Conservation (phyloP, 1,140 invertebrate species). For the Drosophila ercepeae region DNA sequence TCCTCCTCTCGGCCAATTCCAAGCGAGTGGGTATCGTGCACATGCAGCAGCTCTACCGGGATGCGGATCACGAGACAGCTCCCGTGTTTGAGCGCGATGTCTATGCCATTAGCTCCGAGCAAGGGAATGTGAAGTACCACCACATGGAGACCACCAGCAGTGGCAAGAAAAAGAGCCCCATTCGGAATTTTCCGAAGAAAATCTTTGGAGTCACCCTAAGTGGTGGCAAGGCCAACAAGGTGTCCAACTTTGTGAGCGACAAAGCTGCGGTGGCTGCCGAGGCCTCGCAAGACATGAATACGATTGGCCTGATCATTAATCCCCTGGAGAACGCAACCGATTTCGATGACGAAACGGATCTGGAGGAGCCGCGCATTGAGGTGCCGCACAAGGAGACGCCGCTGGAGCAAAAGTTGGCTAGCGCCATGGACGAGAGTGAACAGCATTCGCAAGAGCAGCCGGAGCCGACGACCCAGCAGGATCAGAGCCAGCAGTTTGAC, state of each 20-base stretch:
- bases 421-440: conserved; percentile 69
- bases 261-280: conserved; percentile 46
- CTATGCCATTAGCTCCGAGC: conserved; percentile 93
- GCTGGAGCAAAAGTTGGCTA: conserved; percentile 60
- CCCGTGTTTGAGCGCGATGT: conserved; percentile 86
- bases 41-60: conserved; percentile 90
- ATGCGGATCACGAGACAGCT: conserved; percentile 84
- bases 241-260: conserved; percentile 80
- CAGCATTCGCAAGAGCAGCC: not conserved
- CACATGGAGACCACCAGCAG: conserved; percentile 84
- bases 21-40: conserved; percentile 94
- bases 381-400: conserved; percentile 59
- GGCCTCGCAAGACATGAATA: conserved; percentile 63
- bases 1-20: conserved; percentile 92
- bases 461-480: conserved; percentile 18
- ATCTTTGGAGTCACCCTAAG: conserved; percentile 84
- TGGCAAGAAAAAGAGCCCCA: conserved; percentile 79
- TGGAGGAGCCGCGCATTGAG: conserved; percentile 68
- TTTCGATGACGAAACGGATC: conserved; percentile 77
- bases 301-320: conserved; percentile 85
- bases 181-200: conserved; percentile 79
- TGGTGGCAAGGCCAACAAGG: conserved; percentile 76
- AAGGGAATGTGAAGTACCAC: conserved; percentile 94
- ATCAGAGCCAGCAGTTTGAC: conserved; percentile 52
- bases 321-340: conserved; percentile 83